These are phyloP conservation scores for Neomicropteryx cornuta DNA, from an alignment of 1,140 invertebrate species.

Conservation along the genomic window DNA sequence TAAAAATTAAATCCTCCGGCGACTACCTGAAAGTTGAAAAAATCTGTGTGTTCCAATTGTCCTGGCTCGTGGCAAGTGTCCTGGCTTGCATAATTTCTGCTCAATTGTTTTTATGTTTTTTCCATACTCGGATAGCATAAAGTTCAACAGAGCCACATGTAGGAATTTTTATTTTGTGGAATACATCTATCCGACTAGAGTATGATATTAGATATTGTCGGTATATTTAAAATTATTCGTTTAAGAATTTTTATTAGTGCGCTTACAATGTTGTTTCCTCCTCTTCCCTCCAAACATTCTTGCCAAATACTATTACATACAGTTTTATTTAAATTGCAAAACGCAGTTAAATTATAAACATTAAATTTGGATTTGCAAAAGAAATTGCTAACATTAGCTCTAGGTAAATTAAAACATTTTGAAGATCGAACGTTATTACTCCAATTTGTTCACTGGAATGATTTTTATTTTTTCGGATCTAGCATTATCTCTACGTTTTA, in stretches of 20 bases:
- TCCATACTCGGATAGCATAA: not conserved
- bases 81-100: not conserved
- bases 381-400: not conserved
- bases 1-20: not conserved
- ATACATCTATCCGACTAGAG: constrained; percentile 12
- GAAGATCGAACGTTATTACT: not conserved
- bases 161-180: constrained; percentile 10
- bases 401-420: not conserved
- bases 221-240: constrained; percentile 5
- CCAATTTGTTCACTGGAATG: not conserved
- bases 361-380: constrained; percentile 5
- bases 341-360: constrained; percentile 9
- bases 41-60: not conserved
- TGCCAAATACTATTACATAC: constrained; percentile 8
- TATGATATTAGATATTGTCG: constrained; percentile 8
- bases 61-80: not conserved
- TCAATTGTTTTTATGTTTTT: not conserved
- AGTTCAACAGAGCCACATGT: constrained; percentile 1
- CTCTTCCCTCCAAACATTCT: constrained; percentile 4
- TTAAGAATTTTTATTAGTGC: constrained; percentile 10
- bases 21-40: not conserved
- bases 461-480: not conserved
- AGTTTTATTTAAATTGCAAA: constrained; percentile 7
- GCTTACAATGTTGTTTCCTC: constrained; percentile 5
- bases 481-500: not conserved